Evolutionary conservation across 2,113 vertebrate genomes (phyloP).

Genomic region (Zonotrichia leucophrys): DNA sequence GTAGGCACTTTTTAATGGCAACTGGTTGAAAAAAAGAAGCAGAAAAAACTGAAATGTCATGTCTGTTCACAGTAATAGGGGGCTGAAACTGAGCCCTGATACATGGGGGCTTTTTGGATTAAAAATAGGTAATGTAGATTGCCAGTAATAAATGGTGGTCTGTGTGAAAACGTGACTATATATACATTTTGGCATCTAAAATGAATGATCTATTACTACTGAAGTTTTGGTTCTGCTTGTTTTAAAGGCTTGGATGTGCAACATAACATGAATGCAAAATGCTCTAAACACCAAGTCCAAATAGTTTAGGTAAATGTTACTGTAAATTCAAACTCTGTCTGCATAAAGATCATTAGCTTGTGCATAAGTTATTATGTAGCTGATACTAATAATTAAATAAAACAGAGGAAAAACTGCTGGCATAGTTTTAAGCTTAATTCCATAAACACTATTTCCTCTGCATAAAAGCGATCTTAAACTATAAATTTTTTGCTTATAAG

Average conservation of each 20-base stretch:
- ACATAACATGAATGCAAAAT: not conserved
- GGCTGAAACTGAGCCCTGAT: not conserved
- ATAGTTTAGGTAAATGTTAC: not conserved
- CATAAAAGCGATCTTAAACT: not conserved
- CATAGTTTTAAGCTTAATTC: not conserved
- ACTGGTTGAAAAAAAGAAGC: not conserved
- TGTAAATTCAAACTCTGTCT: not conserved
- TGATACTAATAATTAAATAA: not conserved
- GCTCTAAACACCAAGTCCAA: not conserved
- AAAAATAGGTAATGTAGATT: not conserved
- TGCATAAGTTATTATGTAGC: not conserved
- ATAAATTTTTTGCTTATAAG: not conserved
- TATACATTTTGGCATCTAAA: not conserved
- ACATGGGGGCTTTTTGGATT: not conserved
- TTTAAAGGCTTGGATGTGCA: not conserved
- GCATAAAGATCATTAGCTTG: constrained; percentile 20
- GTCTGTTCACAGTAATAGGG: not conserved
- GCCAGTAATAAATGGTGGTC: not conserved
- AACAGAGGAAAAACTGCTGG: not conserved
- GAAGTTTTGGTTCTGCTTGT: not conserved
- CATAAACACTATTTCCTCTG: not conserved
- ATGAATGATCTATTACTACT: not conserved
- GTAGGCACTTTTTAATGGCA: not conserved
- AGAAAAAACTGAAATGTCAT: not conserved
- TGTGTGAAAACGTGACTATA: not conserved